These are phyloP conservation scores for Ecdyonurus torrentis DNA, from an alignment of 2,888 invertebrate species.

Conservation along the genomic window DNA sequence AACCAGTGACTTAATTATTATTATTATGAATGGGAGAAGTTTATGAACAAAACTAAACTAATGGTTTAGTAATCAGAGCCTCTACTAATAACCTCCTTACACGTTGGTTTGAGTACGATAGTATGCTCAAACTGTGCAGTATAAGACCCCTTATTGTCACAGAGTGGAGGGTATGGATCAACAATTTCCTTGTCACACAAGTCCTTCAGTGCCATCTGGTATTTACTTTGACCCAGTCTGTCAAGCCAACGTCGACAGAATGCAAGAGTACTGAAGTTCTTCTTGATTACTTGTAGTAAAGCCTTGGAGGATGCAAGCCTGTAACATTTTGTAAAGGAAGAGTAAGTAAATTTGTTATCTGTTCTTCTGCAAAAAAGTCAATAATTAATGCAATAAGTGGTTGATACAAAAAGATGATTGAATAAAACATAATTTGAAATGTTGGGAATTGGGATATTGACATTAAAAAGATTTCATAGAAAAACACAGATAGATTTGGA, in stretches of 20 bases:
- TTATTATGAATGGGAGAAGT: too few species aligned
- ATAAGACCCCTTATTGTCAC: conserved; percentile 93
- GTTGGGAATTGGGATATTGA: too few species aligned
- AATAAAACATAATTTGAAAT: too few species aligned
- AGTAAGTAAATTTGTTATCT: neutral
- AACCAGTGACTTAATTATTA: too few species aligned
- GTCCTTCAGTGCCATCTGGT: conserved; percentile 97
- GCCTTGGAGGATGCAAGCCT: conserved; percentile 86
- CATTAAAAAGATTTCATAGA: too few species aligned
- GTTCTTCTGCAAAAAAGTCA: too few species aligned
- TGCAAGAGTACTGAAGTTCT: conserved; percentile 92
- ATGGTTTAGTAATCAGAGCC: conserved; percentile 94
- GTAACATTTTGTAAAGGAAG: too few species aligned
- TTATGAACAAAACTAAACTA: too few species aligned
- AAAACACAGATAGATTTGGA: too few species aligned
- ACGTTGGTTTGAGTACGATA: conserved; percentile 88
- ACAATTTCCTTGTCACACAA: conserved; percentile 94
- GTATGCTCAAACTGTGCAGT: conserved; percentile 99
- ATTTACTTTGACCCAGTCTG: conserved; percentile 89
- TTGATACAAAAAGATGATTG: too few species aligned
- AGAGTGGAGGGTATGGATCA: conserved; percentile 96
- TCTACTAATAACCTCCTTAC: conserved; percentile 94
- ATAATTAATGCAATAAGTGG: too few species aligned
- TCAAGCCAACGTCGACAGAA: conserved; percentile 99
- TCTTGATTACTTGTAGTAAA: conserved; percentile 80